Evolutionary conservation across 2,797 vertebrate genomes (phyloP).

Genomic region (Sciaenops ocellatus): DNA sequence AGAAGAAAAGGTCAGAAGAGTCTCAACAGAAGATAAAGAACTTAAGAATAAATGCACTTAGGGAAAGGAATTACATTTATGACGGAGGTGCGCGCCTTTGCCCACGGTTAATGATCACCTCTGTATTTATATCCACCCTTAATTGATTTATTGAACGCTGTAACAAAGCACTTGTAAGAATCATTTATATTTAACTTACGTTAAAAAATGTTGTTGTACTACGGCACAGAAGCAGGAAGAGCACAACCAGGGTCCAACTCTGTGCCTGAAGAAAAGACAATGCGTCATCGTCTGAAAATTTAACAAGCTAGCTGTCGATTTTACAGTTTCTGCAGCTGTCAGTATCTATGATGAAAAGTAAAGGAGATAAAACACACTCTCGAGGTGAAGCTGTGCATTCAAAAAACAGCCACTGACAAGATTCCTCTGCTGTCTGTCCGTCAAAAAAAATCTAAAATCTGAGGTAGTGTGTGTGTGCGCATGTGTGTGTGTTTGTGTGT

Average conservation of each 20-base stretch:
- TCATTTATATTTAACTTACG: constrained; percentile 14
- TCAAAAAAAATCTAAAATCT: constrained; percentile 14
- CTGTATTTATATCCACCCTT: not conserved
- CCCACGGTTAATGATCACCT: not conserved
- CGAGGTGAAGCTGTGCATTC: not conserved
- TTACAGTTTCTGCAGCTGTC: constrained; percentile 47
- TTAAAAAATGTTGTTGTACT: not conserved
- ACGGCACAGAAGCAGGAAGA: not conserved
- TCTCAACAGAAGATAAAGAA: constrained; percentile 4
- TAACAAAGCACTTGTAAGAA: not conserved
- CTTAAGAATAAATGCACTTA: constrained; percentile 13
- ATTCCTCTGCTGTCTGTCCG: constrained; percentile 3
- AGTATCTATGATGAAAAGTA: constrained; percentile 40
- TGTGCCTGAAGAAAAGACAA: not conserved
- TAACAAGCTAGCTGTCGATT: constrained; percentile 31
- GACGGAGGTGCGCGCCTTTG: not conserved
- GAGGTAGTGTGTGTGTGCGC: constrained; percentile 1
- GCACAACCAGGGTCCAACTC: constrained; percentile 6
- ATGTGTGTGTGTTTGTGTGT: not conserved
- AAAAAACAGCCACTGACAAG: constrained; percentile 20
- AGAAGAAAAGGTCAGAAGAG: constrained; percentile 19
- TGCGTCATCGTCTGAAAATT: constrained; percentile 25
- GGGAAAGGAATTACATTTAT: not conserved
- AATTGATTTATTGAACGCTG: not conserved
- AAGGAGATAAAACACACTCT: constrained; percentile 23